Percentiles rank a stretch among this genome's conserved stretches.
phyloP scores from a whole-genome alignment of 1,140 invertebrate species.

The Eriosoma lanigerum region DNA sequence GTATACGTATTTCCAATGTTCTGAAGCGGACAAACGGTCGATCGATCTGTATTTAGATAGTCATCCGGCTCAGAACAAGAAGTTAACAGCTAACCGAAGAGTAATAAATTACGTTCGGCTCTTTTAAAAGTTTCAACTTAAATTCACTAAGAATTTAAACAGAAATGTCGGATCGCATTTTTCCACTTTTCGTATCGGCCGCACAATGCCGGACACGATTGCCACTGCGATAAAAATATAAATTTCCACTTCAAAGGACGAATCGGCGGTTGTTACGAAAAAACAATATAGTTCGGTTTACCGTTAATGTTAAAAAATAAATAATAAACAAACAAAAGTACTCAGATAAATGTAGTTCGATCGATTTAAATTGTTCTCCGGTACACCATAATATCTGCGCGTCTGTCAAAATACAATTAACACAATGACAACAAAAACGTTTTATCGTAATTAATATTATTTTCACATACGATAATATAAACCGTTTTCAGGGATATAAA shows the following conservation, averaged over 20 bases:
- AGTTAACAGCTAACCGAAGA: constrained; percentile 29
- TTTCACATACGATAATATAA: too few species aligned
- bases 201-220: not conserved
- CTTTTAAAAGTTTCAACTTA: constrained; percentile 10
- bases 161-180: constrained; percentile 13
- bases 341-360: not conserved
- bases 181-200: not conserved
- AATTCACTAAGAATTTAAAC: not conserved
- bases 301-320: not conserved
- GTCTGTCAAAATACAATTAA: not conserved
- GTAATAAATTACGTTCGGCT: constrained; percentile 17
- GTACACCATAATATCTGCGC: too few species aligned
- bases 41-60: constrained; percentile 30
- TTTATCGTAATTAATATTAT: not conserved
- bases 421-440: not conserved
- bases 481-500: too few species aligned
- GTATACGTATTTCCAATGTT: not conserved
- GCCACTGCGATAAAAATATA: not conserved
- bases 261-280: not conserved
- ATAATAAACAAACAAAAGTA: not conserved
- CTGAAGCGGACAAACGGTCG: not conserved
- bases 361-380: not conserved
- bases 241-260: constrained; percentile 5
- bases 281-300: too few species aligned
- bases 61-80: not conserved